These are phyloP conservation scores for Euthynnus affinis DNA, from an alignment of 2,797 vertebrate species.

Conservation along the genomic window DNA sequence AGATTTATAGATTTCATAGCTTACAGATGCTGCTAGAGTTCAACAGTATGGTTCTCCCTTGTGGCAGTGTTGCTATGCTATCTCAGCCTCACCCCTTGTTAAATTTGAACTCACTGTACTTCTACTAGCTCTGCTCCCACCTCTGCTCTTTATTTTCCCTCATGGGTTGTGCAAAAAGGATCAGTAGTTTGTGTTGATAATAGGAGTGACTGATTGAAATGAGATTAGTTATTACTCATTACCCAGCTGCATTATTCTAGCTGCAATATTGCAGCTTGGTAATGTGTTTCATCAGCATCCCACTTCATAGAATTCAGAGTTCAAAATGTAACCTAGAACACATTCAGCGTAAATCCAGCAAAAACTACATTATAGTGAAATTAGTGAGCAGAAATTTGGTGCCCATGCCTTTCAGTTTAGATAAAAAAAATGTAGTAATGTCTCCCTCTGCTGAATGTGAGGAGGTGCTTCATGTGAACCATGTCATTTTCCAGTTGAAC, in stretches of 20 bases:
- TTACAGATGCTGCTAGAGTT: not conserved
- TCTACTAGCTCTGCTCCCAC: not conserved
- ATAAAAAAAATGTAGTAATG: constrained; percentile 2
- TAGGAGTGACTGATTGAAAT: constrained; percentile 9
- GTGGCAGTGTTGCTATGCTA: not conserved
- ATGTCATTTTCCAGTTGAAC: not conserved
- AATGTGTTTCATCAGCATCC: not conserved
- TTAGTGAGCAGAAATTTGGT: not conserved
- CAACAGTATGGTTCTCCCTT: not conserved
- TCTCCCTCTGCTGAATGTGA: constrained; percentile 39
- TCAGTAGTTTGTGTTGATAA: not conserved
- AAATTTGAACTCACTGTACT: not conserved
- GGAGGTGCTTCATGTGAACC: not conserved
- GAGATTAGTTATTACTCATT: not conserved
- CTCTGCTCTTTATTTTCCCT: constrained; percentile 1
- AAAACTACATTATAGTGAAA: not conserved
- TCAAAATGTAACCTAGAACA: not conserved
- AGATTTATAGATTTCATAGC: not conserved
- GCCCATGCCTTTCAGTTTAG: not conserved
- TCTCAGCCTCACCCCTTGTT: not conserved
- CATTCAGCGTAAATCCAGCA: not conserved
- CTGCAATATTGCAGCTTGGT: not conserved
- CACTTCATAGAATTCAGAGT: not conserved
- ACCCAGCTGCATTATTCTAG: not conserved
- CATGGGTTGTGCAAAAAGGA: not conserved